Conservation (phyloP, 2,113 vertebrate species). For the Chaetodon trifascialis region DNA sequence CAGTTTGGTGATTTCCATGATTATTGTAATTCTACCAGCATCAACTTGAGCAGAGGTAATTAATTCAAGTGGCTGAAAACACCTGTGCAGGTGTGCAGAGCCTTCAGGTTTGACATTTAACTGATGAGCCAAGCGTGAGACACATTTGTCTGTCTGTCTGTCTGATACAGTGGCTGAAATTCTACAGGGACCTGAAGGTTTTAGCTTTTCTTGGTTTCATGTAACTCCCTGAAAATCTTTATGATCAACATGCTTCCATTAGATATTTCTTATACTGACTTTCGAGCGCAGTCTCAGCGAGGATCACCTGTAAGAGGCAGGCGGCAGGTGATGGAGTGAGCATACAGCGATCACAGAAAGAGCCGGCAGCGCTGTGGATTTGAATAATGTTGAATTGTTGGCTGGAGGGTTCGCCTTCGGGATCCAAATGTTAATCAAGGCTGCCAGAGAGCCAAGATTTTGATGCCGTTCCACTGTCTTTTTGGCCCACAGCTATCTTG, state of each 20-base stretch:
- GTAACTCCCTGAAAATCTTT: neutral
- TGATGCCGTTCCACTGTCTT: constrained; percentile 42
- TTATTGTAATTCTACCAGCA: neutral
- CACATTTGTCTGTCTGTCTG: neutral
- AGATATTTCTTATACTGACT: neutral
- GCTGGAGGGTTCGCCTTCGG: constrained; percentile 10
- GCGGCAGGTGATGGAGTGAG: constrained; percentile 54
- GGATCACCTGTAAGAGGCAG: constrained; percentile 42
- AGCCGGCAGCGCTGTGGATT: constrained; percentile 16
- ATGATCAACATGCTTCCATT: neutral
- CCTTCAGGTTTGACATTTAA: neutral
- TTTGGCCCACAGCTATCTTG: constrained; percentile 53
- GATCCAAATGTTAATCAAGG: constrained; percentile 51
- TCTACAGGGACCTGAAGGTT: neutral
- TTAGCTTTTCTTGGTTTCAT: neutral
- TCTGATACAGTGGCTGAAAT: neutral
- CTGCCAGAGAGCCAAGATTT: constrained; percentile 42
- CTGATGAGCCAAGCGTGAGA: neutral
- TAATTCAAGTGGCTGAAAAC: neutral
- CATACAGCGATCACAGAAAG: constrained; percentile 18
- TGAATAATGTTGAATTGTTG: constrained; percentile 56
- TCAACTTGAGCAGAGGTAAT: neutral
- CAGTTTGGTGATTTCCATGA: neutral
- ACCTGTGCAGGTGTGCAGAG: neutral
- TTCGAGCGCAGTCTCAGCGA: neutral